A percentile compares a stretch with the other conserved stretches of the same genome.
Evolutionary conservation across 2,888 invertebrate species (phyloP).

Genomic region (Ashinkailepas kermadecensis): DNA sequence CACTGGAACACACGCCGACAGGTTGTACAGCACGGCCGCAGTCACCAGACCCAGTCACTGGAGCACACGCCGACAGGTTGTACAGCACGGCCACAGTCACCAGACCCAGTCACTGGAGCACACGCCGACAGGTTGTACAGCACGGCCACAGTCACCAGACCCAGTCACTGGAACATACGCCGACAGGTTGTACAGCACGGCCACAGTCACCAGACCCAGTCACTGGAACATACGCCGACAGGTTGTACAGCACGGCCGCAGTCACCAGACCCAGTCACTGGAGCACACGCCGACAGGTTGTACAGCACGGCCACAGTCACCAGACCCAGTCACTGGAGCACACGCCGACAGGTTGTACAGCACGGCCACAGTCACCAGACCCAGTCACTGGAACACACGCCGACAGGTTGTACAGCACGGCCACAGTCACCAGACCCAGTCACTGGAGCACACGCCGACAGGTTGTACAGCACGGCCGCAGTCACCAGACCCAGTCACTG

Average conservation of each 20-base stretch:
- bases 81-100: no score
- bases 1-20: conserved; percentile 41
- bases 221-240: conserved; percentile 41
- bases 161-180: conserved; percentile 62
- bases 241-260: conserved; percentile 80
- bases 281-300: conserved; percentile 15
- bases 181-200: no score
- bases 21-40: conserved; percentile 80
- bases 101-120: no score
- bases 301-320: no score
- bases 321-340: no score
- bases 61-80: conserved; percentile 15
- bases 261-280: conserved; percentile 86
- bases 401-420: no score
- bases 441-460: conserved; percentile 41
- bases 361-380: conserved; percentile 75
- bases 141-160: conserved; percentile 75
- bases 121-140: conserved; percentile 80
- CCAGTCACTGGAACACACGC: conserved; percentile 62
- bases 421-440: no score
- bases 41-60: conserved; percentile 86
- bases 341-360: conserved; percentile 80
- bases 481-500: conserved; percentile 86
- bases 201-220: no score
- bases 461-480: conserved; percentile 80